Evolutionary conservation across 2,888 invertebrate species (phyloP).

Genomic region (Pyrrhosoma nymphula): DNA sequence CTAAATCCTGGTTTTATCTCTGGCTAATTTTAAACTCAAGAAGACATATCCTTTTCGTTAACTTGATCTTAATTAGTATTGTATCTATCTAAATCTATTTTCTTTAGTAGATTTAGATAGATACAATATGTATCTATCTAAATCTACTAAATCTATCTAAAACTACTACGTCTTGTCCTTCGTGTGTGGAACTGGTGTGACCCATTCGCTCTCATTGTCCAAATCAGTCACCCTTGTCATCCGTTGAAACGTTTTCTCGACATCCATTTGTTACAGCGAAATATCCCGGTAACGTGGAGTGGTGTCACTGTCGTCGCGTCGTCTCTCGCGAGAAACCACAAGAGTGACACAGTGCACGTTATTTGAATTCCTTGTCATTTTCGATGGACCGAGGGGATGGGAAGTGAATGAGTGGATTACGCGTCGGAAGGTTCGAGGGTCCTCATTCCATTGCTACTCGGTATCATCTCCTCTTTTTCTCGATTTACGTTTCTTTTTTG

Average conservation of each 20-base stretch:
- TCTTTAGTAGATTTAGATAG: no score
- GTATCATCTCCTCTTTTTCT: neutral
- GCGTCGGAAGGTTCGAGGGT: neutral
- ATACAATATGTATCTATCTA: no score
- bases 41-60: no score
- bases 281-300: neutral
- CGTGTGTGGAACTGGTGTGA: neutral
- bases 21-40: no score
- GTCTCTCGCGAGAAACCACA: neutral
- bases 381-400: neutral
- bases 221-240: neutral
- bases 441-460: neutral
- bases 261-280: neutral
- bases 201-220: neutral
- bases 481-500: neutral
- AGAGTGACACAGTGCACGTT: neutral
- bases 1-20: no score
- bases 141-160: no score
- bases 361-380: neutral
- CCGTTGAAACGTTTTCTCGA: neutral
- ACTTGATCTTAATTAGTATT: no score
- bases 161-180: no score
- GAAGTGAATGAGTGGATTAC: neutral
- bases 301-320: neutral
- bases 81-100: no score